These are phyloP conservation scores for Lobophora halterata DNA, from an alignment of 2,888 invertebrate species.

Conservation along the genomic window DNA sequence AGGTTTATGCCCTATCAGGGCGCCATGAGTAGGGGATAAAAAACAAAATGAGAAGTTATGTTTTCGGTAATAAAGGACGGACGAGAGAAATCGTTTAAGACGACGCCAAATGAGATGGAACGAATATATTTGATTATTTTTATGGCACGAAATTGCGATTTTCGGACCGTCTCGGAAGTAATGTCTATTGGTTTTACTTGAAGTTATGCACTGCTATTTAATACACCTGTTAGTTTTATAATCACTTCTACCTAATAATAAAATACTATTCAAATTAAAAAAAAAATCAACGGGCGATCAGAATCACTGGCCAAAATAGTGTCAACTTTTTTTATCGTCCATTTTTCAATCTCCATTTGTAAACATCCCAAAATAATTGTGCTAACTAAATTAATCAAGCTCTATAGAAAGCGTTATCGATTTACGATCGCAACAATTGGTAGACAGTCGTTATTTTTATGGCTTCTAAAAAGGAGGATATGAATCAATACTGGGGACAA, in stretches of 20 bases:
- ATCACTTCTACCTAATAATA: too few relatives aligned
- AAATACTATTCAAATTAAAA: too few relatives aligned
- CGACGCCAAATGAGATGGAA: constrained; percentile 79
- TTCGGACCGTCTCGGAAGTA: constrained; percentile 60
- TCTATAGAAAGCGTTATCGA: constrained; percentile 50
- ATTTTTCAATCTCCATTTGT: neutral
- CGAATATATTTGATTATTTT: constrained; percentile 81
- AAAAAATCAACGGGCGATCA: too few relatives aligned
- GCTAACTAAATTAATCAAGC: constrained; percentile 45
- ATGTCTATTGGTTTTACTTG: constrained; percentile 75
- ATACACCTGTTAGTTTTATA: too few relatives aligned
- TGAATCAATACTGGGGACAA: constrained; percentile 66
- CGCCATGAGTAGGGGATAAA: constrained; percentile 76
- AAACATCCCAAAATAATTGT: constrained; percentile 24
- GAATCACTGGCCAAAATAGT: too few relatives aligned
- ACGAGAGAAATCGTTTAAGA: constrained; percentile 81
- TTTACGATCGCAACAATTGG: constrained; percentile 64
- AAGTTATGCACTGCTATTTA: too few relatives aligned
- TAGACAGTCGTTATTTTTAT: constrained; percentile 74
- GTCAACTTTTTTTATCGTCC: too few relatives aligned
- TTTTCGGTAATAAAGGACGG: constrained; percentile 80
- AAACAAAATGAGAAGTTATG: constrained; percentile 81
- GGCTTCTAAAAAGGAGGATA: constrained; percentile 65
- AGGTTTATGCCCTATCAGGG: constrained; percentile 59
- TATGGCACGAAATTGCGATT: constrained; percentile 77